Evolutionary conservation across 2,888 invertebrate species (phyloP), one percentile per base, ranked within the genome.

Genomic region (Dasysyrphus tricinctus): DNA sequence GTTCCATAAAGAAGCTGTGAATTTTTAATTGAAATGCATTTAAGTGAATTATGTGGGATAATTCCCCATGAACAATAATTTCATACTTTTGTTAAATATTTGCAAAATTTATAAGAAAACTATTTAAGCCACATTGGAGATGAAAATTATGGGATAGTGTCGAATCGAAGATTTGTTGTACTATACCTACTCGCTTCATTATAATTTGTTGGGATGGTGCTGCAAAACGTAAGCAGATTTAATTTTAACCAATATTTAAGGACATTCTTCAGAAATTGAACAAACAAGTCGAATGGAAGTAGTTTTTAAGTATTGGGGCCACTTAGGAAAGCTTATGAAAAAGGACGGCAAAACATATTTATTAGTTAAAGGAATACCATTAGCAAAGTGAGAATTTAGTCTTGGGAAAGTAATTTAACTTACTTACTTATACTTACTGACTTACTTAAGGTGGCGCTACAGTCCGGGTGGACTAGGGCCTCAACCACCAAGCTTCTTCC

Each of bases 1-100:
- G 16, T 7, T 47, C 47, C 78, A 59, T 67, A 59, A 76, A 80
- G 80, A 73, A 37, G 72, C 73, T 85, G 47, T 69, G 80, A 75
- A 78, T 81, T 81, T 80, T 86, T 78, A 86, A 78, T 81, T 86
- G 77, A 86, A 81, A 86, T 78, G 81, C 70, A 75, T 81, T 86
- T 86, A 74, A 73, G 73, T 81, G 56, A 70, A 74, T 74, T 72
- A 56, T 72, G 72, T 57, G 42, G 54, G 67, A 67, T 67, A 49
- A 67, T 49, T 67, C 49, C 39, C 67, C 49, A 67, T 51, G 54
- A 77, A 80, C 80, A 74, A 67, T 67, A 69, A 74, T 67, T 80
- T 19, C 12, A 51, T 61, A 47, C 61, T 69, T 69, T 74, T 79
- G 70, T 75, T 75, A 75, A 75, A 84, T 84, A 65, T 79, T 83